phyloP scores from a whole-genome alignment of 2,113 vertebrate genomes.

The Catharus minimus region DNA sequence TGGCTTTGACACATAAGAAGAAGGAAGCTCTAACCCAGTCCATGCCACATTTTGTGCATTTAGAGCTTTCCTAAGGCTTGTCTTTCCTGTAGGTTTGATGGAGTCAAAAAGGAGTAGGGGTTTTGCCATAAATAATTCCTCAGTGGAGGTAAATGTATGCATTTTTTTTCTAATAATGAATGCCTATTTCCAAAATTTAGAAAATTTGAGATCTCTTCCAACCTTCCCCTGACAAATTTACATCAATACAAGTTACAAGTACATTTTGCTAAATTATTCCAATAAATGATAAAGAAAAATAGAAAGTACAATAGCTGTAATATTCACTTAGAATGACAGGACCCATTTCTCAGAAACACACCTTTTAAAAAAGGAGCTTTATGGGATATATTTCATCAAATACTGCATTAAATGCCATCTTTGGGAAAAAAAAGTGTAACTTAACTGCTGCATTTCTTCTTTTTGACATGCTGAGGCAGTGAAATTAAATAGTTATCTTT shows the following conservation, averaged over 20 bases:
- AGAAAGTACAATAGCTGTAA: not conserved
- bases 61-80: not conserved
- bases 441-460: not conserved
- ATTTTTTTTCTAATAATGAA: not conserved
- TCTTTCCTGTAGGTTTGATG: not conserved
- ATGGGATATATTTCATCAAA: not conserved
- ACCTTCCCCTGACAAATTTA: not conserved
- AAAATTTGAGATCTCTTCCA: not conserved
- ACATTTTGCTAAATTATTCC: not conserved
- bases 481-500: not conserved
- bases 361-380: not conserved
- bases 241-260: not conserved
- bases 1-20: constrained; percentile 30
- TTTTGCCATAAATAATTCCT: not conserved
- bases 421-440: not conserved
- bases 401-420: not conserved
- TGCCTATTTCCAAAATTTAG: not conserved
- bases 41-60: not conserved
- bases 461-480: not conserved
- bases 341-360: not conserved
- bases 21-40: not conserved
- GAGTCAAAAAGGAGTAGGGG: not conserved
- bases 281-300: not conserved
- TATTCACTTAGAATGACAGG: not conserved
- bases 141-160: not conserved